Conservation (phyloP, 2,113 vertebrate species). For the Bos javanicus region DNA sequence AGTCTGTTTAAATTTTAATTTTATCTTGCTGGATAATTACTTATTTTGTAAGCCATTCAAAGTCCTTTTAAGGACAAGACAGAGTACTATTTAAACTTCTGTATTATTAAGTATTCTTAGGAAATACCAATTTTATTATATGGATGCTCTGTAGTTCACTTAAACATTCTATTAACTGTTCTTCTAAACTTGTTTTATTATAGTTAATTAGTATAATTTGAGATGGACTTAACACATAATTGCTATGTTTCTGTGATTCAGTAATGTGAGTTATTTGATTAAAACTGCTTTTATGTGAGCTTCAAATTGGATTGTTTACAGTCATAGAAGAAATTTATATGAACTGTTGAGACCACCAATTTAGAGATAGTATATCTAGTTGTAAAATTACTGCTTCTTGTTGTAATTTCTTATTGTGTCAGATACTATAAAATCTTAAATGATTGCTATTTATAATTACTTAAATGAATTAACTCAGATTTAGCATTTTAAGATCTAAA, state of each 20-base stretch:
- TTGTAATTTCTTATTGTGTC: neutral
- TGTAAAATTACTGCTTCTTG: conserved; percentile 14
- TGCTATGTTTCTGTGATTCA: conserved; percentile 46
- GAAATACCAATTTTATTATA: conserved; percentile 10
- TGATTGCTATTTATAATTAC: conserved; percentile 21
- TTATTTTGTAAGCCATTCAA: neutral
- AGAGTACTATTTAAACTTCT: conserved; percentile 24
- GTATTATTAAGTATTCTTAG: conserved; percentile 24
- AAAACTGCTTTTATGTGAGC: conserved; percentile 48
- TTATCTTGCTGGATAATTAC: neutral
- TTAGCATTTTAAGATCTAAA: neutral
- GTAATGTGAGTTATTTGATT: conserved; percentile 54
- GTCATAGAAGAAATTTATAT: conserved; percentile 24
- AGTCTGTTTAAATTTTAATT: neutral
- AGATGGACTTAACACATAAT: conserved; percentile 55
- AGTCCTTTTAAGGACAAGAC: conserved; percentile 1
- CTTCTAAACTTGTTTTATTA: conserved; percentile 37
- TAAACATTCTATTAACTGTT: conserved; percentile 44
- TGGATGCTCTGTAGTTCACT: neutral
- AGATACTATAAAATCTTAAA: conserved; percentile 32
- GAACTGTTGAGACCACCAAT: conserved; percentile 22
- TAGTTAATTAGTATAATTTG: conserved; percentile 58
- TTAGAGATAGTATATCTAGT: conserved; percentile 19
- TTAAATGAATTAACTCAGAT: neutral
- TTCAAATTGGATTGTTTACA: conserved; percentile 52